These are phyloP conservation scores for Bucorvus abyssinicus DNA, from an alignment of 2,797 vertebrate genomes.

Conservation along the genomic window DNA sequence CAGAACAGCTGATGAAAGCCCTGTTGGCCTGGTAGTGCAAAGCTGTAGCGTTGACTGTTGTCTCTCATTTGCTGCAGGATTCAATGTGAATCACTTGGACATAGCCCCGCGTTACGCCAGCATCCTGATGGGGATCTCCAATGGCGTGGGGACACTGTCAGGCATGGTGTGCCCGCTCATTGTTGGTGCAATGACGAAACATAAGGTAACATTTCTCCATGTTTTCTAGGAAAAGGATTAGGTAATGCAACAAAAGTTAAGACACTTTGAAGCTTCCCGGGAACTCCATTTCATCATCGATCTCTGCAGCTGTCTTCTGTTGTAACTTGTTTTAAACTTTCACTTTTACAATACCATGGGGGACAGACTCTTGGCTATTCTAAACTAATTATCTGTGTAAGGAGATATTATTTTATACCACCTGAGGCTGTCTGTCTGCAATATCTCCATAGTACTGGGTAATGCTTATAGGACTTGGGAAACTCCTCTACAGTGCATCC, in stretches of 20 bases:
- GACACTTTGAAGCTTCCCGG: background rate
- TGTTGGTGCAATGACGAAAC: conserved; percentile 93
- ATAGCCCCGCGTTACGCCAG: conserved; percentile 98
- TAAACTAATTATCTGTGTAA: background rate
- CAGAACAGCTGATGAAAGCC: background rate
- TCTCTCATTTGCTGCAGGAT: conserved; percentile 78
- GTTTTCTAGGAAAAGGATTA: background rate
- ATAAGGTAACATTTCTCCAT: conserved; percentile 83
- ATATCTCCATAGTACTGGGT: background rate
- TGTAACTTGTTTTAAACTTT: background rate
- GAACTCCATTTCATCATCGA: background rate
- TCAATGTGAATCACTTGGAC: conserved; percentile 98
- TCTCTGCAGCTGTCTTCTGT: background rate
- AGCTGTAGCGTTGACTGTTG: background rate
- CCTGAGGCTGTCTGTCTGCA: background rate
- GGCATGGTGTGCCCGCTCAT: conserved; percentile 98
- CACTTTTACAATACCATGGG: background rate
- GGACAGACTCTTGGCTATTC: background rate
- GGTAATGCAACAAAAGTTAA: background rate
- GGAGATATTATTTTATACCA: background rate
- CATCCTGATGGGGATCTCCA: conserved; percentile 98
- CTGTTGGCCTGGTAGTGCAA: background rate
- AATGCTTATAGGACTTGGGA: background rate
- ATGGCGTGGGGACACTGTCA: conserved; percentile 93
- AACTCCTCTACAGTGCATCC: background rate